phyloP scores from a whole-genome alignment of 1,140 invertebrate species.

The Sminthurides bifidus region DNA sequence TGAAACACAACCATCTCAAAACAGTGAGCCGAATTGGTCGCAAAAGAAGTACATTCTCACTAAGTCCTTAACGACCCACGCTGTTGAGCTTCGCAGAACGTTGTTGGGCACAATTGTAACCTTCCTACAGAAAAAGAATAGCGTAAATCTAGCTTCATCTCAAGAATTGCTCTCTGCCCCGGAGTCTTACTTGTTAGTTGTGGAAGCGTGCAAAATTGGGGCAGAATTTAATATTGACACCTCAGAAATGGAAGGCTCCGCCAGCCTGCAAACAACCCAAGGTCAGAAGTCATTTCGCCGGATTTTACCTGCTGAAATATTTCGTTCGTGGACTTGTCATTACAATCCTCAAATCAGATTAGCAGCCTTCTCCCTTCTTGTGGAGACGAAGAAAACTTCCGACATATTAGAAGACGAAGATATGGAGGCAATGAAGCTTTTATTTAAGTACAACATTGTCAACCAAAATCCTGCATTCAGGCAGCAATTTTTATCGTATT shows the following conservation, averaged over 20 bases:
- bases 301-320: constrained; percentile 12
- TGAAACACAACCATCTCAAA: constrained; percentile 6
- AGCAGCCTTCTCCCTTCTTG: constrained; percentile 52
- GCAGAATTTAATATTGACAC: constrained; percentile 14
- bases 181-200: constrained; percentile 17
- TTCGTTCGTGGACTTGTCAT: constrained; percentile 12
- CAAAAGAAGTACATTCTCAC: constrained; percentile 22
- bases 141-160: not conserved
- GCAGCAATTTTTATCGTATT: constrained; percentile 38
- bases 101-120: not conserved
- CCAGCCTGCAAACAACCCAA: not conserved
- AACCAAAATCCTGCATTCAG: constrained; percentile 50
- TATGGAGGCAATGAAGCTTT: constrained; percentile 52
- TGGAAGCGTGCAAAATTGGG: constrained; percentile 25
- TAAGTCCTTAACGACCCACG: not conserved
- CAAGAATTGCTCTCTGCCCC: not conserved
- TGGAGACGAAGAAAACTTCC: constrained; percentile 62
- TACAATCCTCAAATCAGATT: constrained; percentile 38
- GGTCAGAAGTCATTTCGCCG: constrained; percentile 14
- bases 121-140: not conserved
- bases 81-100: not conserved
- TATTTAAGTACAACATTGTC: constrained; percentile 56
- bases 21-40: constrained; percentile 25
- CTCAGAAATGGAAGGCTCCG: not conserved
- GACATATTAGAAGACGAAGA: constrained; percentile 45